Evolutionary conservation across 2,797 vertebrate species (phyloP).

Genomic region (Glyptemys insculpta): DNA sequence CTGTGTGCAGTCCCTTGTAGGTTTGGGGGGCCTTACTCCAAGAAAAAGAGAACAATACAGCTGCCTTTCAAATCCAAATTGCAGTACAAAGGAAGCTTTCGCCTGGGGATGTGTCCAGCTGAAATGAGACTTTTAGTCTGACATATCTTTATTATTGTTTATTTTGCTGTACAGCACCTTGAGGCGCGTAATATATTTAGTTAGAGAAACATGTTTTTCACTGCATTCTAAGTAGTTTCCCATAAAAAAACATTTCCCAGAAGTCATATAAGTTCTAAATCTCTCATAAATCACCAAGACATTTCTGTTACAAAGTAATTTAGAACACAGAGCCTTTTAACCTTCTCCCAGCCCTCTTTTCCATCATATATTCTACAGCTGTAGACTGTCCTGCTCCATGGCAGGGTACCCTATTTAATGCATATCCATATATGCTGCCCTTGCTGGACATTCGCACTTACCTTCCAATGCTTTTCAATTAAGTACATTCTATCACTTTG

Average conservation of each 20-base stretch:
- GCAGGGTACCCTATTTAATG: conserved; percentile 45
- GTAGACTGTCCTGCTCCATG: conserved; percentile 34
- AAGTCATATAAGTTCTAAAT: conserved; percentile 45
- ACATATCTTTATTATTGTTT: neutral
- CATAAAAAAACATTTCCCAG: conserved; percentile 48
- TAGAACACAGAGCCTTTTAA: conserved; percentile 60
- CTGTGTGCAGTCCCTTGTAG: rapidly evolving
- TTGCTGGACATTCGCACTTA: neutral
- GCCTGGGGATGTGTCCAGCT: neutral
- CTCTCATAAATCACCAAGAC: conserved; percentile 65
- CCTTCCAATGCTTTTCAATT: conserved; percentile 47
- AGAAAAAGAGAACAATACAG: neutral
- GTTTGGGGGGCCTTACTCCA: neutral
- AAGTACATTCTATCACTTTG: conserved; percentile 43
- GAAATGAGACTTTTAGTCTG: conserved; percentile 14
- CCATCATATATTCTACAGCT: conserved; percentile 45
- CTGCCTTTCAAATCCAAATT: neutral
- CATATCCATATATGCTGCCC: conserved; percentile 13
- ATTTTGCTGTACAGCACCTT: neutral
- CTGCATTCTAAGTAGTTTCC: conserved; percentile 16
- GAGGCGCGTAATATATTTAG: conserved; percentile 22
- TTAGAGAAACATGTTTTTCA: neutral
- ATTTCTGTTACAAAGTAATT: conserved; percentile 65
- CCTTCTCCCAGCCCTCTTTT: conserved; percentile 62
- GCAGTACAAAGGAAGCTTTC: neutral